These are phyloP conservation scores for Geophilus truncorum DNA, from an alignment of 2,888 invertebrate species.

Conservation along the genomic window DNA sequence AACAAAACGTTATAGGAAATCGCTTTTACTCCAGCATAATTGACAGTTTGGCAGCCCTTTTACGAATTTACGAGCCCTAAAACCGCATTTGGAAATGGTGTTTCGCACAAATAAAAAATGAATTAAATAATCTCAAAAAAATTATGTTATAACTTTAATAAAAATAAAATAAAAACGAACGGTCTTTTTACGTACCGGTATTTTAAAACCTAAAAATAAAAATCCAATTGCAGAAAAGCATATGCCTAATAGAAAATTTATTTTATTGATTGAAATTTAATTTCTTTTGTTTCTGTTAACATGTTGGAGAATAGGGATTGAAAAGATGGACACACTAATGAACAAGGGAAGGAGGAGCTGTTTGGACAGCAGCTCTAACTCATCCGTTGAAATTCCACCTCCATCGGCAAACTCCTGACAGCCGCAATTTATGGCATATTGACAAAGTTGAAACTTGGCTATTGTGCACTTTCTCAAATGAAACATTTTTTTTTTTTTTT, in stretches of 20 bases:
- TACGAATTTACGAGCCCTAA: too few relatives aligned
- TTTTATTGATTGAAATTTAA: constrained; percentile 2
- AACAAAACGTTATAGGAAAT: not conserved
- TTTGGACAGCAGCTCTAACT: constrained; percentile 13
- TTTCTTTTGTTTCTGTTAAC: not conserved
- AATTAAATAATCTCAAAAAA: too few relatives aligned
- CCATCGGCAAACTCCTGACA: constrained; percentile 1
- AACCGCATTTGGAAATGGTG: too few relatives aligned
- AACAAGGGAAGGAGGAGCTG: constrained; percentile 7
- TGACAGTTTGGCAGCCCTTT: too few relatives aligned
- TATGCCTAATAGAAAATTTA: not conserved
- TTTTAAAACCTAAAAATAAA: too few relatives aligned
- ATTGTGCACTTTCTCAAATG: constrained; percentile 27
- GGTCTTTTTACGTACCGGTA: too few relatives aligned
- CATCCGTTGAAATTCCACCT: constrained; percentile 24
- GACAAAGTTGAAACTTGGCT: constrained; percentile 22
- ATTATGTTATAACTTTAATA: too few relatives aligned
- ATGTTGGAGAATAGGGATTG: not conserved
- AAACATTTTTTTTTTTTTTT: not conserved
- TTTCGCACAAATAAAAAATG: too few relatives aligned
- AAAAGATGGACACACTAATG: constrained; percentile 11
- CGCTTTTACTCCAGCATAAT: too few relatives aligned
- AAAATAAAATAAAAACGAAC: too few relatives aligned
- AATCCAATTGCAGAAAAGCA: not conserved
- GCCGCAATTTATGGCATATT: constrained; percentile 8